These are phyloP conservation scores for Natrix natrix DNA, from an alignment of 2,797 vertebrate genomes.

Conservation along the genomic window DNA sequence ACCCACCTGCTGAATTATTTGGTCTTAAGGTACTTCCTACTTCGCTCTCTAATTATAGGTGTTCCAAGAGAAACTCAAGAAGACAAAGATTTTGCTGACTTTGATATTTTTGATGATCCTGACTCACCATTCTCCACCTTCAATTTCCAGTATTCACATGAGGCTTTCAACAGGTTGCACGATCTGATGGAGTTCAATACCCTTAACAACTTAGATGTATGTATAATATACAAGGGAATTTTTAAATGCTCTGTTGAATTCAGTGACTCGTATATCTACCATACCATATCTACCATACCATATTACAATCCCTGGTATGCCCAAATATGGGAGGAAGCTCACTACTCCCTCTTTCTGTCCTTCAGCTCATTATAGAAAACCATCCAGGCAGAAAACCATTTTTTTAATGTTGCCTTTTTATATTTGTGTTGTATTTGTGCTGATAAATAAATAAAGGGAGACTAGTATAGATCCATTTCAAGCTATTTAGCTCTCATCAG, in stretches of 20 bases:
- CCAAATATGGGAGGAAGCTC: too few species aligned
- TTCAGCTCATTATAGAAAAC: too few species aligned
- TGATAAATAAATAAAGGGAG: too few species aligned
- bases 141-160: conserved; percentile 94
- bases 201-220: conserved; percentile 92
- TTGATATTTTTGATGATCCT: conserved; percentile 96
- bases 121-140: conserved; percentile 94
- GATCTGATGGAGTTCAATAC: conserved; percentile 99
- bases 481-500: too few species aligned
- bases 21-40: neutral
- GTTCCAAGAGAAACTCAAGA: conserved; percentile 85
- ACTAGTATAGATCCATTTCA: too few species aligned
- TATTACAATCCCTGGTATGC: too few species aligned
- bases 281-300: too few species aligned
- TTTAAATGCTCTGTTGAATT: neutral
- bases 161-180: conserved; percentile 89
- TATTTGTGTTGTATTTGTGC: too few species aligned
- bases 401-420: too few species aligned
- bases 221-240: conserved; percentile 40
- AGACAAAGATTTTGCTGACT: conserved; percentile 92
- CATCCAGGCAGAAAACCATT: too few species aligned
- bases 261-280: neutral
- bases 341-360: too few species aligned
- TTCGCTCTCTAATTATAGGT: conserved; percentile 70
- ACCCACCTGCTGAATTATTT: neutral